Evolutionary conservation across 2,797 vertebrate species (phyloP), one percentile per base, ranked within the genome.

Genomic region (Halcyon leucocephala): DNA sequence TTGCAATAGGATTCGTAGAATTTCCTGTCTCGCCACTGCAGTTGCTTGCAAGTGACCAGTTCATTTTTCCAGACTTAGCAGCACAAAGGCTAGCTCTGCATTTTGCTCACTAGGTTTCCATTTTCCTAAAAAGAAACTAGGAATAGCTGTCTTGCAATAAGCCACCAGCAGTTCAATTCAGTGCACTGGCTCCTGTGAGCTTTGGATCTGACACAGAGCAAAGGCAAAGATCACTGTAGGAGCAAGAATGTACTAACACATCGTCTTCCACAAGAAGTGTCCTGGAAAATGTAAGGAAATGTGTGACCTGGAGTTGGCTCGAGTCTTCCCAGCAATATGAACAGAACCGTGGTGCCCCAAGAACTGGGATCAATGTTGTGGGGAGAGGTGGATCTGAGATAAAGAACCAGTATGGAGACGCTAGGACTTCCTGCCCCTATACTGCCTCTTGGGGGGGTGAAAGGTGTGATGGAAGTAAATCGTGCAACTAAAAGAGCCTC

Each of bases 1-100:
- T 96, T 91, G 93, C 89, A 93, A 66, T 87, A 78, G 74, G 88
- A 91, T 82, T 89, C 41, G 82, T 81, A 86, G 86, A 82, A 82
- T 90, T 97, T 97, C 96, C 97, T 97, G 96, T 95, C 94, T 93
- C 44, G 10, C 70, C 71, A 42, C 79, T 65, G 65, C 92, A 65
- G 51, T 84, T 82, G 48, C 90, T 86, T 93, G 92, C 82, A 91
- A 94, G 78, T 14, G 42, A 81, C 64, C 64, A 70, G 80, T 44
- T 92, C n/a, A 44, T 88, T 95, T 95, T 95, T 93, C 92, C 96
- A 97, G 71, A 39, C 31, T 60, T 91, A 86, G 71, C 67, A 89
- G 51, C 72, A 65, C 49, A 77, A 87, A 77, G 69, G 71, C 58
- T 72, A 46, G 55, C 35, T 67, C 67, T 94, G 46, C 52, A 90